Percentiles rank a stretch among this genome's conserved stretches.
These are phyloP conservation scores for Sibirionetta formosa DNA, from an alignment of 2,797 vertebrate species.

Conservation along the genomic window DNA sequence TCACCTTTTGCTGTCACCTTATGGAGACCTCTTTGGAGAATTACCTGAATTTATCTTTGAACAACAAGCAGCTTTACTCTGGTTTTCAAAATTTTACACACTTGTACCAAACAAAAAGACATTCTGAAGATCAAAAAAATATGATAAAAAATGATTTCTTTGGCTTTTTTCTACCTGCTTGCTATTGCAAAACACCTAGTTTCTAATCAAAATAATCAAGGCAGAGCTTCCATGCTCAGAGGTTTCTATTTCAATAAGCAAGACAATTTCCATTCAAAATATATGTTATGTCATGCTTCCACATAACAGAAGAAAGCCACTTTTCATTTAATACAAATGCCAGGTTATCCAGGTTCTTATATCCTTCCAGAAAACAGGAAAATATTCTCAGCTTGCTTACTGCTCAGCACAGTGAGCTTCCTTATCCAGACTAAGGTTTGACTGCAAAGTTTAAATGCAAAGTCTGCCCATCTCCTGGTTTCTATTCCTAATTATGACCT, in stretches of 20 bases:
- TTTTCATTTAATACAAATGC: conserved; percentile 5
- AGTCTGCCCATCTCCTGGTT: background rate
- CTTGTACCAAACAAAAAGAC: background rate
- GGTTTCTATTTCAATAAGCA: conserved; percentile 37
- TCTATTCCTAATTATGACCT: background rate
- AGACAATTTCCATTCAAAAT: conserved; percentile 55
- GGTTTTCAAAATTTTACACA: background rate
- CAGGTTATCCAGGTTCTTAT: background rate
- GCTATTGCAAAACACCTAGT: background rate
- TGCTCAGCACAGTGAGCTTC: background rate
- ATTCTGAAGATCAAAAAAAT: background rate
- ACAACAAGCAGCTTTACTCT: background rate
- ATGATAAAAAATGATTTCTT: background rate
- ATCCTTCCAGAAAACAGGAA: background rate
- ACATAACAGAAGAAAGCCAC: background rate
- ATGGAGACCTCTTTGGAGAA: background rate
- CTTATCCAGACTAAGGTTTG: background rate
- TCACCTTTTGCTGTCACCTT: background rate
- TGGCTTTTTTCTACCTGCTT: background rate
- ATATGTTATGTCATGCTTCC: conserved; percentile 13
- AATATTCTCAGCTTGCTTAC: background rate
- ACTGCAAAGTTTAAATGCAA: background rate
- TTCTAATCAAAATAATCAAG: conserved; percentile 50
- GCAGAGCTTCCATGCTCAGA: background rate
- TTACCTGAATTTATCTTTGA: background rate